phyloP scores from a whole-genome alignment of 2,113 vertebrate species.

The Phylloscopus trochilus region DNA sequence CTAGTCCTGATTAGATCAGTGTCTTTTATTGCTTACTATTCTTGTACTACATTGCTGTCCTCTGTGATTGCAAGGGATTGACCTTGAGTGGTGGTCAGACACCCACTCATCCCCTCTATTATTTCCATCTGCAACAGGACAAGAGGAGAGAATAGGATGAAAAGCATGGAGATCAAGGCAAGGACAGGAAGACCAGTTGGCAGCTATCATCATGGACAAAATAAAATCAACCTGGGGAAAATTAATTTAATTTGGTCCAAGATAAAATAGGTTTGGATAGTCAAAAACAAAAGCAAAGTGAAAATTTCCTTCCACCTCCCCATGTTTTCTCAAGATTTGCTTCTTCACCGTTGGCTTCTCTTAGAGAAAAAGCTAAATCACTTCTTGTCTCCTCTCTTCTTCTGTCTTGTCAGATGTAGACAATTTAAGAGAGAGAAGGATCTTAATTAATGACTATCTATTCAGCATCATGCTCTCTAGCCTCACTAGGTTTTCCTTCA shows the following conservation, averaged over 20 bases:
- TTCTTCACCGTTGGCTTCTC: not conserved
- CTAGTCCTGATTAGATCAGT: not conserved
- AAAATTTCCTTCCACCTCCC: not conserved
- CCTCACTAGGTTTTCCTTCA: not conserved
- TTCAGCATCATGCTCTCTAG: not conserved
- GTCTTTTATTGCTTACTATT: not conserved
- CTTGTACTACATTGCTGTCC: not conserved
- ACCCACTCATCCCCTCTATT: not conserved
- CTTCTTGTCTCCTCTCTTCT: not conserved
- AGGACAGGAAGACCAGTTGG: not conserved
- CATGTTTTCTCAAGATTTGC: not conserved
- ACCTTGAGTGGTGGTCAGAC: not conserved
- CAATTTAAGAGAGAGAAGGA: not conserved
- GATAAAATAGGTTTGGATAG: not conserved
- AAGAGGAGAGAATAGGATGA: not conserved
- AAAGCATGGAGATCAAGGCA: not conserved
- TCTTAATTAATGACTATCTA: not conserved
- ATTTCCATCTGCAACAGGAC: not conserved
- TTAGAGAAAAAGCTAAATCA: not conserved
- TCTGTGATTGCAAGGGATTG: not conserved
- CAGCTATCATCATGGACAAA: not conserved
- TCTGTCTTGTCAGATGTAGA: not conserved
- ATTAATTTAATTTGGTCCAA: not conserved
- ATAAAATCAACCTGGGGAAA: not conserved
- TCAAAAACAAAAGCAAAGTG: not conserved